Conservation (phyloP, 2,888 invertebrate species). For the Thera obeliscata region DNA sequence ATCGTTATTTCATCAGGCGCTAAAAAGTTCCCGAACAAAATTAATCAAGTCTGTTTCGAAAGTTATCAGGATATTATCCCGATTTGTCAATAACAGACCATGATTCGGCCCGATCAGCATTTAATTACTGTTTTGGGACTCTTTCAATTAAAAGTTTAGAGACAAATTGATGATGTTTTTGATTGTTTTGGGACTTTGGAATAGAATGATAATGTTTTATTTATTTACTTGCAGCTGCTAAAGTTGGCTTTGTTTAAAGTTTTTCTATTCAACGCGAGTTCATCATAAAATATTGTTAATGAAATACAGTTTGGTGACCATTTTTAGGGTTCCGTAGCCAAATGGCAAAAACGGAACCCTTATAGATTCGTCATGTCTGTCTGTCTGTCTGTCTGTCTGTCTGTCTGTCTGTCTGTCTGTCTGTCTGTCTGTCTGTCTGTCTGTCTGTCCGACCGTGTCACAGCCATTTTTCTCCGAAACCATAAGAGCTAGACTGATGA, state of each 20-base stretch:
- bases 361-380: no score
- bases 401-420: no score
- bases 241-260: conserved; percentile 1
- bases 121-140: conserved; percentile 31
- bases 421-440: no score
- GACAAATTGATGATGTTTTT: conserved; percentile 42
- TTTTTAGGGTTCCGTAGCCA: no score
- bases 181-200: conserved; percentile 26
- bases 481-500: no score
- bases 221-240: background rate
- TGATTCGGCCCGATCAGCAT: conserved; percentile 27
- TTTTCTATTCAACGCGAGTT: no score
- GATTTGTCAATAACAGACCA: conserved; percentile 50
- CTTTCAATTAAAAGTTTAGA: conserved; percentile 53
- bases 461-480: no score
- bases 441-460: no score
- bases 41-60: conserved; percentile 44
- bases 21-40: conserved; percentile 31
- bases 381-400: no score
- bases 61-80: conserved; percentile 40
- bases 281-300: no score
- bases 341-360: no score
- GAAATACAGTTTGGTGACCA: no score
- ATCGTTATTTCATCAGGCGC: conserved; percentile 13
- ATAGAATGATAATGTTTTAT: conserved; percentile 10